A percentile compares a stretch with the other conserved stretches of the same genome.
phyloP scores from a whole-genome alignment of 2,797 vertebrate genomes.

The Valencia hispanica region DNA sequence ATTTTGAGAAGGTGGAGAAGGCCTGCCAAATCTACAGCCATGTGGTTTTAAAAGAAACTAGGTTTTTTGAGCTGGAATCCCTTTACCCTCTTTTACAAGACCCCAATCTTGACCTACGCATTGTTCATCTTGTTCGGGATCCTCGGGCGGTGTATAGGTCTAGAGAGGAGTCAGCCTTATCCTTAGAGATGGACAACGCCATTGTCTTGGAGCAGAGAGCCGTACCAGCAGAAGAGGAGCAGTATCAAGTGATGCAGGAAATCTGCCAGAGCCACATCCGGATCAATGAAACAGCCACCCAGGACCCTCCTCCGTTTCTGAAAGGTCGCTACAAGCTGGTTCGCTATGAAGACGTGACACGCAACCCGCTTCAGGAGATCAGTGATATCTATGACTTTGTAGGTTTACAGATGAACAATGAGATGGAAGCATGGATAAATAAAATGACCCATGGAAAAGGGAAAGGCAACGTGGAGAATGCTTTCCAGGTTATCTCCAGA shows the following conservation, averaged over 20 bases:
- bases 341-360: constrained; percentile 92
- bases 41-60: constrained; percentile 91
- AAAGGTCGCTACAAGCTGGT: constrained; percentile 90
- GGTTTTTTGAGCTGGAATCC: constrained; percentile 92
- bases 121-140: constrained; percentile 93
- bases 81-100: constrained; percentile 91
- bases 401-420: too few species aligned
- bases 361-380: constrained; percentile 84
- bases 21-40: constrained; percentile 90
- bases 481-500: constrained; percentile 89
- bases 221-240: constrained; percentile 71
- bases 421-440: too few species aligned
- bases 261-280: constrained; percentile 92
- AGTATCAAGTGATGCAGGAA: constrained; percentile 86
- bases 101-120: constrained; percentile 85
- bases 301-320: constrained; percentile 87
- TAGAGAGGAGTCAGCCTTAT: constrained; percentile 77
- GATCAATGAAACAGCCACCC: constrained; percentile 86
- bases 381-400: constrained; percentile 86
- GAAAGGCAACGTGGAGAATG: constrained; percentile 79
- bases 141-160: constrained; percentile 90
- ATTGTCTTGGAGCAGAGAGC: constrained; percentile 85
- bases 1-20: constrained; percentile 76
- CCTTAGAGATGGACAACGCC: constrained; percentile 80
- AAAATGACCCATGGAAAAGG: too few species aligned